Base-by-base conservation (phyloP, 2,113 vertebrate species). In the Proteles cristata region DNA sequence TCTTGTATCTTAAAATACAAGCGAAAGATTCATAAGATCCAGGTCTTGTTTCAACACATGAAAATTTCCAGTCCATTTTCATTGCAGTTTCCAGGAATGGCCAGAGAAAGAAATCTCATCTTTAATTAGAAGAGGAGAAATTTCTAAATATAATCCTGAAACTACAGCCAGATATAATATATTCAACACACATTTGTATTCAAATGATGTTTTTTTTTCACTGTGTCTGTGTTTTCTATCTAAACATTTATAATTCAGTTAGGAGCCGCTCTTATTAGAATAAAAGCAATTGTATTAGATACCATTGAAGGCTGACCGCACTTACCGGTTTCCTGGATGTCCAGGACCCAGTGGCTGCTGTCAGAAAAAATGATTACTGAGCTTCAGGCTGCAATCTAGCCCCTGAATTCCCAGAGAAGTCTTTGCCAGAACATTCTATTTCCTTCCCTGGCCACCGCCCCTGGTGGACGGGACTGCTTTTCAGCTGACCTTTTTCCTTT, bases 201-300 rank as follows among this genome's bases (percentile, higher is more conserved):
- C 92, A 97, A 94, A 95, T 94, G 80, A 53, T 35, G 48, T 63
- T 93, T 88, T 88, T 93, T 45, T 55, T 14, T 15, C 45, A 71
- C 63, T 91, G 69, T 8, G 12, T 79, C 96, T 97, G 92, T 96
- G 96, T 95, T 96, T 96, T 94, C 88, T 88, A 89, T 39, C 74
- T 81, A 81, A 96, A 83, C 83, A 87, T 73, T 74, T 93, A 79
- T 92, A 95, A 96, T 76, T 96, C 84, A 43, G 71, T 96, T 89
- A 97, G 85, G 77, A 87, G 73, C 68, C 0, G n/a, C 50, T 93
- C 58, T 83, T 68, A 86, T 83, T 90, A 94, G 84, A 95, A 89
- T 66, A 79, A 93, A 94, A 83, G 63, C 90, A 95, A 91, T 93
- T 77, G 45, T 84, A 92, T 92, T 90, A 77, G 68, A 35, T 74